phyloP scores from a whole-genome alignment of 2,113 vertebrate species.

The Austrofundulus limnaeus region DNA sequence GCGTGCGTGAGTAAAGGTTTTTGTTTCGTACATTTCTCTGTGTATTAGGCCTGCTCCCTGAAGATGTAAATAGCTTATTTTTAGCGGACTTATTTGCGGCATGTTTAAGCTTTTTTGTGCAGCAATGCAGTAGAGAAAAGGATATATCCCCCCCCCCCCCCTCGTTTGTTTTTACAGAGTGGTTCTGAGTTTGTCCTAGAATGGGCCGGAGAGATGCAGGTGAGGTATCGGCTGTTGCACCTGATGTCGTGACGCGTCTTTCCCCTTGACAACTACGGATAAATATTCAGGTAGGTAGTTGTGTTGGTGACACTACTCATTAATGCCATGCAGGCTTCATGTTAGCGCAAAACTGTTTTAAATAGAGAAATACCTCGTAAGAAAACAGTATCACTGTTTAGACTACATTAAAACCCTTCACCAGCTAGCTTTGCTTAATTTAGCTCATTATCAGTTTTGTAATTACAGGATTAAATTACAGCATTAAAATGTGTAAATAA shows the following conservation, averaged over 20 bases:
- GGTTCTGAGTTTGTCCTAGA: conserved; percentile 20
- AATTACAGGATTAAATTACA: not conserved
- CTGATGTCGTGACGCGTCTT: conserved; percentile 60
- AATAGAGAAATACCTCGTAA: too few relatives aligned
- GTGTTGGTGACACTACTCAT: not conserved
- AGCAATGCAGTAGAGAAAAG: not conserved
- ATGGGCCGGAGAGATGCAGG: conserved; percentile 26
- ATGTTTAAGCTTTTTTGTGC: conserved; percentile 10
- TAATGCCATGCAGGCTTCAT: too few relatives aligned
- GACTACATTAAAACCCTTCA: too few relatives aligned
- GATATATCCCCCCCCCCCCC: not conserved
- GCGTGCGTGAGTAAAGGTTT: conserved; percentile 51
- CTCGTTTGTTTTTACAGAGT: not conserved
- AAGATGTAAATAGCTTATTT: conserved; percentile 61
- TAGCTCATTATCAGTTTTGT: not conserved
- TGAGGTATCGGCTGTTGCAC: conserved; percentile 50
- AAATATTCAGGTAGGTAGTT: conserved; percentile 54
- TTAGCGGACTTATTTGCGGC: conserved; percentile 50
- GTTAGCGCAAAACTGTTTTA: too few relatives aligned
- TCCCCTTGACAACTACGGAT: conserved; percentile 67
- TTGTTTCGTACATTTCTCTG: not conserved
- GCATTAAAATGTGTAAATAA: not conserved
- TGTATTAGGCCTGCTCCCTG: not conserved
- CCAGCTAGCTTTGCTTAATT: not conserved
- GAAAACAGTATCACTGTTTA: too few relatives aligned